phyloP scores from a whole-genome alignment of 2,797 vertebrate species.

The Amblyopsis hoosieri region DNA sequence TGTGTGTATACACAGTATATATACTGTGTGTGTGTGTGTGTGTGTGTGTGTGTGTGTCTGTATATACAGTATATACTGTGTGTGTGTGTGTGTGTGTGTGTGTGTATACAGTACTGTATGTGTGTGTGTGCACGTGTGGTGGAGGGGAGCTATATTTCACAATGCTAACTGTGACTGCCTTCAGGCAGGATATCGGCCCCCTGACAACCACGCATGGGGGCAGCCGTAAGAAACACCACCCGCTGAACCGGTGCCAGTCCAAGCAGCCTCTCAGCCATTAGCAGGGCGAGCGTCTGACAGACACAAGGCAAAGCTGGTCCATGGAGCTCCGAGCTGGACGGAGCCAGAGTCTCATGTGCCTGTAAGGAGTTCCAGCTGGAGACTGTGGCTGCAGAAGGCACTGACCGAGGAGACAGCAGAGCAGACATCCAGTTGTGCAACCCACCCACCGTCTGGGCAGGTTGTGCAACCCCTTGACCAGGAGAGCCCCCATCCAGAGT shows the following conservation, averaged over 20 bases:
- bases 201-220: too few relatives aligned
- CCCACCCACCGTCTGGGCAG: slow-evolving; percentile 22
- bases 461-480: slow-evolving; percentile 50
- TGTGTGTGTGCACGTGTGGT: not conserved
- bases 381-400: slow-evolving; percentile 40
- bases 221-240: not conserved
- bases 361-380: slow-evolving; percentile 57
- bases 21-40: too few relatives aligned
- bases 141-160: not conserved
- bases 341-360: slow-evolving; percentile 25
- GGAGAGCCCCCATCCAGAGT: slow-evolving; percentile 35
- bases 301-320: slow-evolving; percentile 28
- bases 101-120: too few relatives aligned
- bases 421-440: slow-evolving; percentile 56
- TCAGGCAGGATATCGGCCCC: too few relatives aligned
- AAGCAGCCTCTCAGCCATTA: slow-evolving; percentile 37
- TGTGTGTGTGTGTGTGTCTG: too few relatives aligned
- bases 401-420: slow-evolving; percentile 45
- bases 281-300: slow-evolving; percentile 29
- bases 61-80: too few relatives aligned
- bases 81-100: too few relatives aligned
- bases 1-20: not conserved
- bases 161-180: not conserved
- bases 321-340: slow-evolving; percentile 27
- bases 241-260: slow-evolving; percentile 15